Percentiles rank a stretch among this genome's conserved stretches.
Evolutionary conservation across 2,888 invertebrate species (phyloP).

Genomic region (Lepidocyrtinus sp.): DNA sequence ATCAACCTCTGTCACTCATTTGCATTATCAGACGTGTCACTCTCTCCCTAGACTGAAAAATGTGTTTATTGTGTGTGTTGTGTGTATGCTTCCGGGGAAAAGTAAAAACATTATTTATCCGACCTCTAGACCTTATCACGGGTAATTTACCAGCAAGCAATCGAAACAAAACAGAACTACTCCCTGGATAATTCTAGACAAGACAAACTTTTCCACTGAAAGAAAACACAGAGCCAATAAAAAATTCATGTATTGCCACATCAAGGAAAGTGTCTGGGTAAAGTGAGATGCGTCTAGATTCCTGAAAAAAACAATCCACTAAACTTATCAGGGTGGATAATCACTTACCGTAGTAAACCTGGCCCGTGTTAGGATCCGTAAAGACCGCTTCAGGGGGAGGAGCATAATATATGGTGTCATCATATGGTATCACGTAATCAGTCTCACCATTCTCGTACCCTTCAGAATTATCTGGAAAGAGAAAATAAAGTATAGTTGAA

Average conservation of each 20-base stretch:
- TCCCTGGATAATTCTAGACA: slow-evolving; percentile 18
- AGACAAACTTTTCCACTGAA: not conserved
- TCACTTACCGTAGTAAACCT: slow-evolving; percentile 69
- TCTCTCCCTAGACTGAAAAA: too few species aligned
- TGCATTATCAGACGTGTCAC: slow-evolving; percentile 33
- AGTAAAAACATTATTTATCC: slow-evolving; percentile 15
- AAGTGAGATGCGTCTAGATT: not conserved
- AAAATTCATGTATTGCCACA: not conserved
- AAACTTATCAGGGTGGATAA: not conserved
- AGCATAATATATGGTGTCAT: slow-evolving; percentile 68
- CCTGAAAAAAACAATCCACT: not conserved
- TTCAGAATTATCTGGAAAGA: slow-evolving; percentile 69
- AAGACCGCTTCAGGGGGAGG: slow-evolving; percentile 68
- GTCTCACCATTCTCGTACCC: slow-evolving; percentile 70
- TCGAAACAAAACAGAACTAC: slow-evolving; percentile 24
- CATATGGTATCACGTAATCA: slow-evolving; percentile 69
- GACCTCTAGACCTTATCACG: slow-evolving; percentile 38
- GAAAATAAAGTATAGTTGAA: slow-evolving; percentile 27
- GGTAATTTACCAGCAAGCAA: slow-evolving; percentile 42
- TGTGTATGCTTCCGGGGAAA: not conserved
- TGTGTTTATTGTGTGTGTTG: not conserved
- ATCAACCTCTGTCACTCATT: slow-evolving; percentile 44
- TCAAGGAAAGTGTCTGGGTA: slow-evolving; percentile 1
- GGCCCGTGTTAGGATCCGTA: slow-evolving; percentile 70
- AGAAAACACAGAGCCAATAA: not conserved